phyloP scores from a whole-genome alignment of 1,140 invertebrate genomes.

The Euwallacea similis region DNA sequence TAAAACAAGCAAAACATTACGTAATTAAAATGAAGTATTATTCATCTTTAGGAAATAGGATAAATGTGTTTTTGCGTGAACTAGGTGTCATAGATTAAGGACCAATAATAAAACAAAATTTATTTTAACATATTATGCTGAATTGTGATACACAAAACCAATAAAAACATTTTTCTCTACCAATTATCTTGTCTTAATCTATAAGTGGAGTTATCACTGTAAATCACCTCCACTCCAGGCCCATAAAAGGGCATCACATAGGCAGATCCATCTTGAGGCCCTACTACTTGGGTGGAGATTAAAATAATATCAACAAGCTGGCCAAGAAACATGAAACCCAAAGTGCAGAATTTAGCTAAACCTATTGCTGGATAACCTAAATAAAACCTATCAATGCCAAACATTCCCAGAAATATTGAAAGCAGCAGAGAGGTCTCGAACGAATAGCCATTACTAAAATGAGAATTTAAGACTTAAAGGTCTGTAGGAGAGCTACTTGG shows the following conservation, averaged over 20 bases:
- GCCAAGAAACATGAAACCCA: constrained; percentile 96
- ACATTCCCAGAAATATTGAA: constrained; percentile 95
- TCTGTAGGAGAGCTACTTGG: no score
- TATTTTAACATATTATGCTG: not conserved
- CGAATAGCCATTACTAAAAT: constrained; percentile 86
- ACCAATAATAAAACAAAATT: not conserved
- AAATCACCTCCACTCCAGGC: constrained; percentile 76
- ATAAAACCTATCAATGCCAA: constrained; percentile 97
- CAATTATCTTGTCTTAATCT: constrained; percentile 81
- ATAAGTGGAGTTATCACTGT: constrained; percentile 84
- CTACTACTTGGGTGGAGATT: constrained; percentile 88
- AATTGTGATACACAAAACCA: not conserved
- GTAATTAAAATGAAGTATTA: constrained; percentile 83
- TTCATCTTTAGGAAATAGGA: constrained; percentile 73
- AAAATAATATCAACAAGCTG: constrained; percentile 94
- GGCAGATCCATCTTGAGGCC: constrained; percentile 94
- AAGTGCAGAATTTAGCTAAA: constrained; percentile 89
- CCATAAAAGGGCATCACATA: constrained; percentile 95
- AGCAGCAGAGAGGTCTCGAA: constrained; percentile 90
- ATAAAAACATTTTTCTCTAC: constrained; percentile 48
- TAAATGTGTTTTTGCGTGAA: constrained; percentile 69
- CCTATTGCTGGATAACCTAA: constrained; percentile 95
- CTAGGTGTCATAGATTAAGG: constrained; percentile 68
- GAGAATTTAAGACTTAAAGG: not conserved
- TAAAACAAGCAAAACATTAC: constrained; percentile 62